phyloP scores from a whole-genome alignment of 2,797 vertebrate species.

The Pseudochirops corinnae region DNA sequence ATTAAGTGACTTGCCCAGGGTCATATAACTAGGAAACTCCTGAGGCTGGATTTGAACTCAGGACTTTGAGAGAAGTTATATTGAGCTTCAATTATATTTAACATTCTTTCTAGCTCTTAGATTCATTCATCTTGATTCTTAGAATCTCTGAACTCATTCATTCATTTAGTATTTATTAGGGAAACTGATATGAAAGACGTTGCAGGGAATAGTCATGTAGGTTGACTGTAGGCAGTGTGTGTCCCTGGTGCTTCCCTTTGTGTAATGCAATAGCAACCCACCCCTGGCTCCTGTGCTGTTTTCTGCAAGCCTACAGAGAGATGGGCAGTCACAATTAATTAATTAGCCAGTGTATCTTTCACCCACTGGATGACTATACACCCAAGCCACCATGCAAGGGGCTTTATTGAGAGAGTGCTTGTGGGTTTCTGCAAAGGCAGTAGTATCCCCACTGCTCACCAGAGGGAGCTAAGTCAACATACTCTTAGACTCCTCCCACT shows the following conservation, averaged over 20 bases:
- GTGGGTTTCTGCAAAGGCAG: not conserved
- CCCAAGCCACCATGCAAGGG: not conserved
- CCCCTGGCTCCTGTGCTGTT: not conserved
- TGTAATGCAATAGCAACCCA: not conserved
- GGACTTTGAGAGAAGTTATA: not conserved
- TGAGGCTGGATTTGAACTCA: not conserved
- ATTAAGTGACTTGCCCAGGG: not conserved
- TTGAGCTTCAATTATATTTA: not conserved
- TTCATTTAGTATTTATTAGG: not conserved
- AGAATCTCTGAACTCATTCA: not conserved
- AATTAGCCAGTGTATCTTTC: not conserved
- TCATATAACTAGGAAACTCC: not conserved
- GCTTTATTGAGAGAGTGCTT: not conserved
- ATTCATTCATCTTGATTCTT: not conserved
- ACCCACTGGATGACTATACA: not conserved
- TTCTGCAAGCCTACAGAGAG: not conserved
- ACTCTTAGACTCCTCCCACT: not conserved
- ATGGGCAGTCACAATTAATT: not conserved
- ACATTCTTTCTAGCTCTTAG: not conserved
- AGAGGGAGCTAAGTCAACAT: not conserved
- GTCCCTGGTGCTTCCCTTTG: not conserved
- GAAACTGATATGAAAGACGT: not conserved
- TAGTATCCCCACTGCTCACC: not conserved
- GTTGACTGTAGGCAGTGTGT: not conserved
- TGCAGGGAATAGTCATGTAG: not conserved